Conservation (phyloP, 2,113 vertebrate species). For the Cyphotilapia sp. region DNA sequence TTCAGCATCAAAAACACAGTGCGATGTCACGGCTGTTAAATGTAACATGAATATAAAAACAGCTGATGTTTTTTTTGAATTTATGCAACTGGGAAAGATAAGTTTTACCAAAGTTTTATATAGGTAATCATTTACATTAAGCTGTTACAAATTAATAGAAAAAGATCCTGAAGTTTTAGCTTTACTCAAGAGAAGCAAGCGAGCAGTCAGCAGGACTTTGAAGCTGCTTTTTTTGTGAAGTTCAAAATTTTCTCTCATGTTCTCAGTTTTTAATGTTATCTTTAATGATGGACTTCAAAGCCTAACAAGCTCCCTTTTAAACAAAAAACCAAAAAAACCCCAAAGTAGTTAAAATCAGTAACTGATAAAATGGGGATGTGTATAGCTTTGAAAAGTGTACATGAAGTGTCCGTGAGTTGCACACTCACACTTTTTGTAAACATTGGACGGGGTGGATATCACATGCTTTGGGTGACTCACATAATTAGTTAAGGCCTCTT, state of each 20-base stretch:
- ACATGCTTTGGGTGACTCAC: conserved; percentile 1
- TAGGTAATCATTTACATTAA: not conserved
- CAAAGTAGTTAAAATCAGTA: not conserved
- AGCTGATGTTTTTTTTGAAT: not conserved
- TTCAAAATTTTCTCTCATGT: not conserved
- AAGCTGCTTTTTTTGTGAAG: not conserved
- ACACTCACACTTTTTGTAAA: not conserved
- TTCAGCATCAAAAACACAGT: not conserved
- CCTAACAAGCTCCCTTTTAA: not conserved
- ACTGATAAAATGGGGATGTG: not conserved
- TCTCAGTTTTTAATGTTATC: not conserved
- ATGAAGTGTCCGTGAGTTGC: not conserved
- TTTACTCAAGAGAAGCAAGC: not conserved
- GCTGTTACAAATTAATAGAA: not conserved
- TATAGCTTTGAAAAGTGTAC: not conserved
- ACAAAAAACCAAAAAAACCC: fast-evolving
- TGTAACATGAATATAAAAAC: not conserved
- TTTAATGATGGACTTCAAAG: not conserved
- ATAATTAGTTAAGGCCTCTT: not conserved
- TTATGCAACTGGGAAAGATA: not conserved
- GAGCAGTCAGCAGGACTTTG: not conserved
- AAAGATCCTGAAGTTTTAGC: not conserved
- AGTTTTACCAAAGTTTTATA: not conserved
- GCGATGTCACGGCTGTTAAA: not conserved
- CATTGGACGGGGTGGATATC: not conserved